phyloP scores from a whole-genome alignment of 2,888 invertebrate species.

The Torymus aiolomorphi region DNA sequence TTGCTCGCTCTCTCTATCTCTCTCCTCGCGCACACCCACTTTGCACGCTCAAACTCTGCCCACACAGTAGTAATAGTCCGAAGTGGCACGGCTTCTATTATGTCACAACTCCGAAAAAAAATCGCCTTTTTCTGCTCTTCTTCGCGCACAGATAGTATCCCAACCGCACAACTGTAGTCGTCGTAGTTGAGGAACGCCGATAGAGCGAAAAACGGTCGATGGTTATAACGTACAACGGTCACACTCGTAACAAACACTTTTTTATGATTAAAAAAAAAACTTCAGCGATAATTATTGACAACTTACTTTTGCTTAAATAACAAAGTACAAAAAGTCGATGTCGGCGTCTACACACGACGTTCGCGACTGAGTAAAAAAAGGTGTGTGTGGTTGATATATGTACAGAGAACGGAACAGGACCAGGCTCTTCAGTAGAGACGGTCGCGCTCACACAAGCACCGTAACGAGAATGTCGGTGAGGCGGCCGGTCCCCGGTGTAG shows the following conservation, averaged over 20 bases:
- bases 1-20: background rate
- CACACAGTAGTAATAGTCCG: background rate
- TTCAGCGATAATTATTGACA: background rate
- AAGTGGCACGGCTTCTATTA: background rate
- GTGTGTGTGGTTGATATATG: constrained; percentile 59
- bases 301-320: constrained; percentile 64
- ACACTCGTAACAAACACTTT: constrained; percentile 6
- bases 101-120: background rate
- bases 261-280: no score
- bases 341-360: constrained; percentile 13
- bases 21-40: constrained; percentile 33
- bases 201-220: no score
- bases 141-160: no score
- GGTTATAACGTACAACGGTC: constrained; percentile 16
- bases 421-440: constrained; percentile 40
- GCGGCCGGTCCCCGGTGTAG: constrained; percentile 69
- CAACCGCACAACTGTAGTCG: no score
- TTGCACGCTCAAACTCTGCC: constrained; percentile 21
- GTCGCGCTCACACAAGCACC: constrained; percentile 67
- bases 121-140: background rate
- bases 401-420: constrained; percentile 63
- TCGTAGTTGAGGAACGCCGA: no score
- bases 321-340: constrained; percentile 63
- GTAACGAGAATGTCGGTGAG: constrained; percentile 71
- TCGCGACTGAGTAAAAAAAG: background rate